A percentile compares a stretch with the other conserved stretches of the same genome.
Evolutionary conservation across 2,113 vertebrate species (phyloP).

Genomic region (Irena cyanogastra): DNA sequence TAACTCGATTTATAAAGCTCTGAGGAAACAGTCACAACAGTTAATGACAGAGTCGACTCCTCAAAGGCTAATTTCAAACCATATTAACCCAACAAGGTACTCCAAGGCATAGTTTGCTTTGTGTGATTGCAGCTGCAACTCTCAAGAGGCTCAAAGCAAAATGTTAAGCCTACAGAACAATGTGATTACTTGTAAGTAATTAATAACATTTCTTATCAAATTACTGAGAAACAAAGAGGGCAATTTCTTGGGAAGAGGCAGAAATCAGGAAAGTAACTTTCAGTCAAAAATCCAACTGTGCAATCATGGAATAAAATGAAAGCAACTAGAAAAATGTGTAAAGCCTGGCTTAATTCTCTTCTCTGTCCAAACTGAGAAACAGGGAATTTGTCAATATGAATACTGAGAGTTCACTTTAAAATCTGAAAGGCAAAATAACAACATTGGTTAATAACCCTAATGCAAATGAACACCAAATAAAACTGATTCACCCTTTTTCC

Average conservation of each 20-base stretch:
- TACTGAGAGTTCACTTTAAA: background rate
- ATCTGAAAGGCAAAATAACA: background rate
- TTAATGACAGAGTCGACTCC: background rate
- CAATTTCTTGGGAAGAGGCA: background rate
- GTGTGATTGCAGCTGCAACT: background rate
- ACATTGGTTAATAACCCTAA: background rate
- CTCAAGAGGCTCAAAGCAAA: background rate
- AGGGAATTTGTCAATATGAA: background rate
- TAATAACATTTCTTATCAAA: slow-evolving; percentile 7
- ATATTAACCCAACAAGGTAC: slow-evolving; percentile 8
- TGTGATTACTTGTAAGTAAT: background rate
- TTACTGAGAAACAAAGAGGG: background rate
- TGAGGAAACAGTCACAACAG: background rate
- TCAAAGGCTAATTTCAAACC: slow-evolving; percentile 22
- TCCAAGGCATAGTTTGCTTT: slow-evolving; percentile 13
- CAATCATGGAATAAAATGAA: background rate
- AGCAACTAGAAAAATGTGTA: background rate
- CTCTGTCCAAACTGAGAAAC: background rate
- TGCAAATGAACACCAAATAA: background rate
- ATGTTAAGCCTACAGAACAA: background rate
- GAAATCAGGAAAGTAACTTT: background rate
- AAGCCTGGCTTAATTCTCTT: background rate
- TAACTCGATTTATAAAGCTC: background rate
- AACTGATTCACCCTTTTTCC: background rate
- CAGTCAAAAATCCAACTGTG: background rate